Percentiles rank a stretch among this genome's conserved stretches.
phyloP scores from a whole-genome alignment of 2,797 vertebrate species.

The Nothura maculosa region DNA sequence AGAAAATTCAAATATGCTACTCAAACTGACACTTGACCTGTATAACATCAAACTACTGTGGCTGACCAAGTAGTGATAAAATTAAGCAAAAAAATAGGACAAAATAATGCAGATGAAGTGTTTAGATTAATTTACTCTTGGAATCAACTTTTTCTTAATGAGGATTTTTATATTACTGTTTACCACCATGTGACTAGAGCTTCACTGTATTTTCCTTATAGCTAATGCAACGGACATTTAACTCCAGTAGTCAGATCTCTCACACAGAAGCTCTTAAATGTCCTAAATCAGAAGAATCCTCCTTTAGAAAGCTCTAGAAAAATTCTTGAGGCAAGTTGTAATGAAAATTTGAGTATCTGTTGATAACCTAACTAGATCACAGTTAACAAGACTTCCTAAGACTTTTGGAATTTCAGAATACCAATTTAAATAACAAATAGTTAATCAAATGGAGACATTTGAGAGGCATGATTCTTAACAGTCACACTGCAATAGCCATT shows the following conservation, averaged over 20 bases:
- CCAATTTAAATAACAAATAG: background rate
- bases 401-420: background rate
- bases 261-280: background rate
- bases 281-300: background rate
- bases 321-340: background rate
- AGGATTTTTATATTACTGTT: background rate
- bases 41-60: background rate
- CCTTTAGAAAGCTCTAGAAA: background rate
- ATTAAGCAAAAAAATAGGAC: background rate
- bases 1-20: background rate
- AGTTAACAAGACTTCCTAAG: background rate
- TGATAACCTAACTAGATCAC: background rate
- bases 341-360: background rate
- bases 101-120: accelerated
- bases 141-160: background rate
- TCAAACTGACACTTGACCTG: background rate
- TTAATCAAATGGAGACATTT: background rate
- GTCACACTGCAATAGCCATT: background rate
- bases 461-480: background rate
- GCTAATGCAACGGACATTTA: background rate
- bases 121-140: background rate
- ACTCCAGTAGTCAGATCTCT: background rate
- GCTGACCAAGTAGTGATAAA: background rate
- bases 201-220: background rate
- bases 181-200: background rate